phyloP scores from a whole-genome alignment of 53 echinoderm and acorn worm genomes.

The Paracentrotus lividus region DNA sequence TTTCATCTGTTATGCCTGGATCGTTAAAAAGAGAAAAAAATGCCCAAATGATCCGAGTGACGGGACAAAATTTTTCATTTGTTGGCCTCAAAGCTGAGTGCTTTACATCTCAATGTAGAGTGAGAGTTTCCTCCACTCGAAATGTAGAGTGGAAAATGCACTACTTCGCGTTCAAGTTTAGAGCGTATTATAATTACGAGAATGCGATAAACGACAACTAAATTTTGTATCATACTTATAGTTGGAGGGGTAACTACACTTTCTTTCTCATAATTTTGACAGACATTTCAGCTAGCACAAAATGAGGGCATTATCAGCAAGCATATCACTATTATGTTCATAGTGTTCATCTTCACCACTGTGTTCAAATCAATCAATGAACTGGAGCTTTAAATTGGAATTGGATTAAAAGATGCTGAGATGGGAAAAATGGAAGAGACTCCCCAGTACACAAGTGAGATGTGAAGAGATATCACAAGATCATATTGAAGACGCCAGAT shows the following conservation, averaged over 20 bases:
- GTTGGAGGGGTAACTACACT: constrained; percentile 24
- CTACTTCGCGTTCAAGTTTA: no score
- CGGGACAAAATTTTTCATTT: no score
- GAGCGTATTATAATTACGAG: no score
- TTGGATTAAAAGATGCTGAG: constrained; percentile 3
- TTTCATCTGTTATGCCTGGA: no score
- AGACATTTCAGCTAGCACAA: not conserved
- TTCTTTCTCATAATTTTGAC: constrained; percentile 22
- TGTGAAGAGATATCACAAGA: constrained; percentile 47
- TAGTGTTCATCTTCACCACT: constrained; percentile 32
- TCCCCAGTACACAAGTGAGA: not conserved
- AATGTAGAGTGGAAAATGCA: no score
- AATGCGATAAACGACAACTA: no score
- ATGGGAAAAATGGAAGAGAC: not conserved
- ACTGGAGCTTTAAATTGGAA: constrained; percentile 58
- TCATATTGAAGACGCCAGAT: constrained; percentile 59
- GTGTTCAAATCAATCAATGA: constrained; percentile 48
- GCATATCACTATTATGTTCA: constrained; percentile 13
- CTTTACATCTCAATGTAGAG: not conserved
- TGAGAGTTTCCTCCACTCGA: no score
- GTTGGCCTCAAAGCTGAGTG: no score
- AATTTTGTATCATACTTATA: no score
- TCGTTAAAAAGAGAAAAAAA: no score
- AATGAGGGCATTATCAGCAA: constrained; percentile 9
- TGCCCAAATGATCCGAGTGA: not conserved